phyloP scores from a whole-genome alignment of 2,888 invertebrate species.

The Apotomis turbidana region DNA sequence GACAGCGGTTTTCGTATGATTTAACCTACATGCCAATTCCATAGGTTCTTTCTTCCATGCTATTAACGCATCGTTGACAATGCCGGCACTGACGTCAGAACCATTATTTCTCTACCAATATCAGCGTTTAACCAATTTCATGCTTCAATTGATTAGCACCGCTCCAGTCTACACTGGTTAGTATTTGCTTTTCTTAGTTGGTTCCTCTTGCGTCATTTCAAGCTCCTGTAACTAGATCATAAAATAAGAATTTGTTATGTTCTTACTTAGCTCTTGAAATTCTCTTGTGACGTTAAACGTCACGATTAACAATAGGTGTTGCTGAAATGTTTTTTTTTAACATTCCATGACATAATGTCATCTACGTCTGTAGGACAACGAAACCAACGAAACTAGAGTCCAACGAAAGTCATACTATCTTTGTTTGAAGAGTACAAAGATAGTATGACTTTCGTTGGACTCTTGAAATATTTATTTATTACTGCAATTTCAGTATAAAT shows the following conservation, averaged over 20 bases:
- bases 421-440: too few species aligned
- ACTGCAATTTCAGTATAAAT: not conserved
- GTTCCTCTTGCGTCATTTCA: constrained; percentile 27
- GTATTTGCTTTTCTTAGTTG: constrained; percentile 21
- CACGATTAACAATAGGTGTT: not conserved
- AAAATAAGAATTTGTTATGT: constrained; percentile 1
- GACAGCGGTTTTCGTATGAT: too few species aligned
- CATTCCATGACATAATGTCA: not conserved
- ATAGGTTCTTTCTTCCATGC: too few species aligned
- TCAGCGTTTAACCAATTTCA: constrained; percentile 39
- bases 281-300: too few species aligned
- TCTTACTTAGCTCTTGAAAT: too few species aligned
- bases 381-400: too few species aligned
- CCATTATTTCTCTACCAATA: constrained; percentile 35
- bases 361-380: too few species aligned
- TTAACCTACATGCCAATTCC: too few species aligned
- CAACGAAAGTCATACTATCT: too few species aligned
- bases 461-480: constrained; percentile 14
- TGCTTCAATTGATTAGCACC: constrained; percentile 37
- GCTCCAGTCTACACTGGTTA: constrained; percentile 26
- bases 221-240: constrained; percentile 3
- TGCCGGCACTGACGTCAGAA: constrained; percentile 31
- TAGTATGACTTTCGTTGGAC: not conserved
- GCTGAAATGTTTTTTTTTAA: not conserved
- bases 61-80: constrained; percentile 15